Percentiles rank a stretch among this genome's conserved stretches.
Evolutionary conservation across 2,888 invertebrate species (phyloP).

Genomic region (Caenorhabditis plicata): DNA sequence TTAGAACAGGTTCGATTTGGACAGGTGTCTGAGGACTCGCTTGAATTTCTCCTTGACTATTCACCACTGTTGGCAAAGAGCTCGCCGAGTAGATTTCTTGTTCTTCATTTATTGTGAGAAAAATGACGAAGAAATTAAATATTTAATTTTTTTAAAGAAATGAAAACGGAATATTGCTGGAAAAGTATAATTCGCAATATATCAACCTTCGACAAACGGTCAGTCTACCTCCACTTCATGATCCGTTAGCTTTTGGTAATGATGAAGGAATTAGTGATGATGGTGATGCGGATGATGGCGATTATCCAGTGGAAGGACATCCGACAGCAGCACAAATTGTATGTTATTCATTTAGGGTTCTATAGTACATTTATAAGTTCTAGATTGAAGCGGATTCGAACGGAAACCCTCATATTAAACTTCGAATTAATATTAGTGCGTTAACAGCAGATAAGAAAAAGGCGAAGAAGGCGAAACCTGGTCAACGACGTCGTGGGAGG

Average conservation of each 20-base stretch:
- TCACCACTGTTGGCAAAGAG: constrained; percentile 72
- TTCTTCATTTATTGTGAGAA: constrained; percentile 69
- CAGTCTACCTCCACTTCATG: constrained; percentile 23
- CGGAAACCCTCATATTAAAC: constrained; percentile 11
- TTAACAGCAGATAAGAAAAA: neutral
- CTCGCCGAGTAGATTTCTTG: constrained; percentile 71
- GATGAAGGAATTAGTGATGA: constrained; percentile 16
- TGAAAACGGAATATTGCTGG: constrained; percentile 20
- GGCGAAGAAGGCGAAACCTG: constrained; percentile 1
- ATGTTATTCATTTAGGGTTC: neutral
- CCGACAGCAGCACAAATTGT: constrained; percentile 26
- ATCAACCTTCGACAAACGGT: constrained; percentile 22
- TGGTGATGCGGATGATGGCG: constrained; percentile 27
- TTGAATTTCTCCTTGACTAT: constrained; percentile 71
- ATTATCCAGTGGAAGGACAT: constrained; percentile 34
- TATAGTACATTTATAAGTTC: neutral
- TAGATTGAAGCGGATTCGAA: constrained; percentile 25
- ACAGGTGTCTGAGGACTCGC: constrained; percentile 51
- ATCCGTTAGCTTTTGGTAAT: constrained; percentile 21
- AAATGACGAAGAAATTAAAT: neutral
- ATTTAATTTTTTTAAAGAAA: constrained; percentile 21
- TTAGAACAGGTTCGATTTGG: constrained; percentile 61
- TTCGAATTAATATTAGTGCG: constrained; percentile 27
- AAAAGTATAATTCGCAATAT: constrained; percentile 42
- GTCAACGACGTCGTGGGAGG: constrained; percentile 15